A percentile compares a stretch with the other conserved stretches of the same genome.
Conservation (phyloP, 2,888 invertebrate species). For the Apamea epomidion region DNA sequence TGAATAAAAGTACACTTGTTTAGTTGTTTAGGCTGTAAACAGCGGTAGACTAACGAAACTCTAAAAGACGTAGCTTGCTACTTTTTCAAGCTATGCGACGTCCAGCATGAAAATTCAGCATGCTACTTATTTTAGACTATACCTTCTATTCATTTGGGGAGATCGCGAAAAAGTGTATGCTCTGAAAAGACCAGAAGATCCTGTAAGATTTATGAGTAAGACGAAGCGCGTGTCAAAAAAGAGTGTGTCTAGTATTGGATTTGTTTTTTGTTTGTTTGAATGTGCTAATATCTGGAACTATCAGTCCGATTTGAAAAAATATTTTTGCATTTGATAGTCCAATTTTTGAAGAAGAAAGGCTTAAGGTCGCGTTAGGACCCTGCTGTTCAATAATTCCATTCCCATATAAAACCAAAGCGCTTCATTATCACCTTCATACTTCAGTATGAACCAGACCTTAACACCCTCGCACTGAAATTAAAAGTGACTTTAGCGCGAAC, state of each 20-base stretch:
- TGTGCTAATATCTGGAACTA: too few species aligned
- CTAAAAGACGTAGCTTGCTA: not conserved
- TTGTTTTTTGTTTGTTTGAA: too few species aligned
- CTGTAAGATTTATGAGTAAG: not conserved
- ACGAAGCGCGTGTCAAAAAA: not conserved
- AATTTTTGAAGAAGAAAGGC: too few species aligned
- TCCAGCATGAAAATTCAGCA: not conserved
- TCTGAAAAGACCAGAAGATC: not conserved
- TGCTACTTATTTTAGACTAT: too few species aligned
- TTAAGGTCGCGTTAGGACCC: too few species aligned
- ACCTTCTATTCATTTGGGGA: not conserved
- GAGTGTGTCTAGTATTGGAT: not conserved
- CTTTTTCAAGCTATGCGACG: not conserved
- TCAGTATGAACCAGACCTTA: slow-evolving; percentile 62
- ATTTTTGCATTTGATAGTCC: too few species aligned
- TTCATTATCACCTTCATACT: not conserved
- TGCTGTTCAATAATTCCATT: not conserved
- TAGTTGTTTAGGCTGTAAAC: slow-evolving; percentile 9
- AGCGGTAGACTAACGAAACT: slow-evolving; percentile 4
- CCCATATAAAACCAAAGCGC: not conserved
- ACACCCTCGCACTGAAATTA: slow-evolving; percentile 79
- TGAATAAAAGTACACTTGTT: slow-evolving; percentile 8
- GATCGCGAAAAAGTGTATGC: not conserved
- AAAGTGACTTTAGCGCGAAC: slow-evolving; percentile 81
- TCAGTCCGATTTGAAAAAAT: too few species aligned